Evolutionary conservation across 2,797 vertebrate genomes (phyloP).

Genomic region (Tadarida brasiliensis): DNA sequence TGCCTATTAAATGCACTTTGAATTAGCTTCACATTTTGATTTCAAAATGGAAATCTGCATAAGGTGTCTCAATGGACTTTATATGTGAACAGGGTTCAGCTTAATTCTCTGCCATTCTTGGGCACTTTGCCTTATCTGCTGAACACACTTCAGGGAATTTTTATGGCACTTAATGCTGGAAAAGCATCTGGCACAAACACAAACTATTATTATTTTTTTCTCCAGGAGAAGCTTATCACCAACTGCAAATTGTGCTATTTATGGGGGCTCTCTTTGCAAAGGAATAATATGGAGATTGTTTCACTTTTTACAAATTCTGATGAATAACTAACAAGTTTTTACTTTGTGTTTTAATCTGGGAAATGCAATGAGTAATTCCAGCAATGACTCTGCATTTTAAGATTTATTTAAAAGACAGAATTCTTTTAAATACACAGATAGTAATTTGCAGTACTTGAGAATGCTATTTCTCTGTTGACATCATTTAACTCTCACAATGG

Average conservation of each 20-base stretch:
- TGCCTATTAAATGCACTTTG: slow-evolving; percentile 63
- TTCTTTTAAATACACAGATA: slow-evolving; percentile 13
- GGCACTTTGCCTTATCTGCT: slow-evolving; percentile 73
- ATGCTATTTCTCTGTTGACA: not conserved
- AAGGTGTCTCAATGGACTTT: slow-evolving; percentile 72
- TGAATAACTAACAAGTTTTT: not conserved
- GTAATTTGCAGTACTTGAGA: not conserved
- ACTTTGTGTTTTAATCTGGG: not conserved
- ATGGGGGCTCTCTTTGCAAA: slow-evolving; percentile 26
- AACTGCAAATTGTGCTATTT: slow-evolving; percentile 66
- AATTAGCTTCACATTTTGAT: slow-evolving; percentile 78
- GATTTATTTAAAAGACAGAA: slow-evolving; percentile 27
- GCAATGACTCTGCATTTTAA: slow-evolving; percentile 60
- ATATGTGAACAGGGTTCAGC: slow-evolving; percentile 69
- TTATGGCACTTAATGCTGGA: slow-evolving; percentile 76
- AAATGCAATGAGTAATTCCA: slow-evolving; percentile 21
- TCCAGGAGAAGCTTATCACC: slow-evolving; percentile 63
- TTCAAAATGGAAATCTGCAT: slow-evolving; percentile 75
- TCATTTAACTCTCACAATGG: not conserved
- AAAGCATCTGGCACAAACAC: slow-evolving; percentile 80
- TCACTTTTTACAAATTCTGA: slow-evolving; percentile 39
- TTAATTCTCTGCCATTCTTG: slow-evolving; percentile 69
- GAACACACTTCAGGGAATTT: slow-evolving; percentile 78
- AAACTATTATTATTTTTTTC: slow-evolving; percentile 79
- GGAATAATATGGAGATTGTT: not conserved